These are phyloP conservation scores for Epizoanthus fatuus DNA, from an alignment of 92 coral and sea anemone species.

Conservation along the genomic window DNA sequence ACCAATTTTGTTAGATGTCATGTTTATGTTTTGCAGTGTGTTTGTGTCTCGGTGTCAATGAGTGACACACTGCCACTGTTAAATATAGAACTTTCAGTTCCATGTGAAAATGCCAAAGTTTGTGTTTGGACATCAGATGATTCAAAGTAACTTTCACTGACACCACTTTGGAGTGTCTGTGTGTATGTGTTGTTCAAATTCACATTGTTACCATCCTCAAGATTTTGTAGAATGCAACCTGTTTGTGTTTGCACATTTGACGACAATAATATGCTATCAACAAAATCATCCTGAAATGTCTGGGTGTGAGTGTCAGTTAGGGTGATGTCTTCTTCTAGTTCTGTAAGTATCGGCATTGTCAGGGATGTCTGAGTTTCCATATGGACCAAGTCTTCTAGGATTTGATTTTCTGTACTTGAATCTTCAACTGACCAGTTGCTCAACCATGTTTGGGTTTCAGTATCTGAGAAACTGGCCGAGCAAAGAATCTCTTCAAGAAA, in stretches of 20 bases:
- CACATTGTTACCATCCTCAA: conserved; percentile 30
- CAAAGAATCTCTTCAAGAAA: conserved; percentile 31
- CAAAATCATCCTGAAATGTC: conserved; percentile 82
- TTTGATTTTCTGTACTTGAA: conserved; percentile 54
- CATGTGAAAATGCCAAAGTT: conserved; percentile 38
- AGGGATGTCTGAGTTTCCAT: conserved; percentile 85
- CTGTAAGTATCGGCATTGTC: conserved; percentile 67
- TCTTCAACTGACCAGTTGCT: conserved; percentile 51
- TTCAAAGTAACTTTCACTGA: conserved; percentile 26
- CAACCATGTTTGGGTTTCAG: conserved; percentile 76
- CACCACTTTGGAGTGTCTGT: conserved; percentile 63
- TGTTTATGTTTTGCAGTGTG: not conserved
- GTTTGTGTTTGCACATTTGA: conserved; percentile 78
- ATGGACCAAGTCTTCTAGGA: conserved; percentile 85
- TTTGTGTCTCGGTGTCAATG: not conserved
- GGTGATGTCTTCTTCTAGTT: conserved; percentile 69
- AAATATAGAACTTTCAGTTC: conserved; percentile 1
- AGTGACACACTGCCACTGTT: not conserved
- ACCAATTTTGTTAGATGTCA: too few species aligned
- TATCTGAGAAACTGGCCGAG: conserved; percentile 39
- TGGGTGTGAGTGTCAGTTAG: conserved; percentile 93
- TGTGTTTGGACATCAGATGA: conserved; percentile 76
- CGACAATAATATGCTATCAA: conserved; percentile 45
- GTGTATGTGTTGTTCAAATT: conserved; percentile 77
- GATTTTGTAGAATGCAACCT: conserved; percentile 35